phyloP scores from a whole-genome alignment of 1,140 invertebrate genomes.

The Cecropterus lyciades region DNA sequence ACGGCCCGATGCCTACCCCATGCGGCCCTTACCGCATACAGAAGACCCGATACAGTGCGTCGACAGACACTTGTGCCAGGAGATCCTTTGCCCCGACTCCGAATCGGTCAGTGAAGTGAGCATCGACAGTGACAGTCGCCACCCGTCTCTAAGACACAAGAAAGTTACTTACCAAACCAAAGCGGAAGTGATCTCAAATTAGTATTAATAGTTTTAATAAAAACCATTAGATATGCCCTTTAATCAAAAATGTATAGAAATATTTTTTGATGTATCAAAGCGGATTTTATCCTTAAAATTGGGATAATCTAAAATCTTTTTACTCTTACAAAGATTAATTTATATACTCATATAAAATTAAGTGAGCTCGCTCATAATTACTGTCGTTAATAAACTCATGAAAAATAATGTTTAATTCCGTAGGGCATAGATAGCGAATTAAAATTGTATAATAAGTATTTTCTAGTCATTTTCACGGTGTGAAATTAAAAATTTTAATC shows the following conservation, averaged over 20 bases:
- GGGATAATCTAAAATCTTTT: too few species aligned
- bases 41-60: conserved; percentile 65
- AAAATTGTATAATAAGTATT: background rate
- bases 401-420: too few species aligned
- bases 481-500: conserved; percentile 64
- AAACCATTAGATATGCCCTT: background rate
- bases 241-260: background rate
- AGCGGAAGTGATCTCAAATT: conserved; percentile 73
- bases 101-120: conserved; percentile 77
- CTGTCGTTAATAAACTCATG: too few species aligned
- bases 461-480: conserved; percentile 48
- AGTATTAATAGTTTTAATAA: conserved; percentile 32
- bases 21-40: conserved; percentile 54
- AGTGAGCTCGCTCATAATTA: too few species aligned
- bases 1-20: conserved; percentile 57
- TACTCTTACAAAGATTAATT: too few species aligned
- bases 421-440: too few species aligned
- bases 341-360: too few species aligned
- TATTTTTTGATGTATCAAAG: too few species aligned
- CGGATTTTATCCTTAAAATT: too few species aligned
- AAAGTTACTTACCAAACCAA: conserved; percentile 77
- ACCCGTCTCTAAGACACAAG: conserved; percentile 68
- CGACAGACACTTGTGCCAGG: conserved; percentile 60
- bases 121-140: conserved; percentile 69
- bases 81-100: conserved; percentile 62